A percentile compares a stretch with the other conserved stretches of the same genome.
Evolutionary conservation across 2,888 invertebrate species (phyloP).

Genomic region (Spilosoma lubricipeda): DNA sequence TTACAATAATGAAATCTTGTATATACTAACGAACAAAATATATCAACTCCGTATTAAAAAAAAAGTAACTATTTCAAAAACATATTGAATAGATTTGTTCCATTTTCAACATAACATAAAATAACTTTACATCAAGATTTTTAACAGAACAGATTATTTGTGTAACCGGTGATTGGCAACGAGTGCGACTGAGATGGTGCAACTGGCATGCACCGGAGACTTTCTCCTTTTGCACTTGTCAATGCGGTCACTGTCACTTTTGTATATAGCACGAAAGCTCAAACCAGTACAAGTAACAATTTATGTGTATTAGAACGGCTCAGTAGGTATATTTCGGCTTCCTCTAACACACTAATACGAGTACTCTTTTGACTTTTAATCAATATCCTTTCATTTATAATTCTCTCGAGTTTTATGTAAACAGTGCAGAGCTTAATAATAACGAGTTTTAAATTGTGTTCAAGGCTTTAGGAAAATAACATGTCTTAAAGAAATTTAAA

Average conservation of each 20-base stretch:
- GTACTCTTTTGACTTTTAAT: background rate
- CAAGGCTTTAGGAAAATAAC: background rate
- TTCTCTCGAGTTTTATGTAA: background rate
- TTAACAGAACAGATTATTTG: background rate
- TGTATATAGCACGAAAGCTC: conserved; percentile 42
- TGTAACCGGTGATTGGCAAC: conserved; percentile 26
- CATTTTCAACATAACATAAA: background rate
- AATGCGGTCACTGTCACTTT: conserved; percentile 65
- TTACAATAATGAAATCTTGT: too few relatives aligned
- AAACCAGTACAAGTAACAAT: background rate
- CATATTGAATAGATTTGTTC: background rate
- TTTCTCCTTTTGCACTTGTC: conserved; percentile 60
- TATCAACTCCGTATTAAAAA: too few relatives aligned
- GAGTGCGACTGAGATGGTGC: conserved; percentile 45
- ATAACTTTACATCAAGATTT: background rate
- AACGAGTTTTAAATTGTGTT: too few relatives aligned
- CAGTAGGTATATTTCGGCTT: background rate
- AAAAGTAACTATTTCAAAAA: too few relatives aligned
- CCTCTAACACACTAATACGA: background rate
- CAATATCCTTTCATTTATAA: background rate
- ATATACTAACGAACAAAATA: too few relatives aligned
- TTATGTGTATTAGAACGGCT: background rate
- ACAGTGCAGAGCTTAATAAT: too few relatives aligned
- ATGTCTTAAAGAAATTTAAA: background rate
- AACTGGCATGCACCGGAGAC: conserved; percentile 33